phyloP scores from a whole-genome alignment of 2,888 invertebrate species.

The Hyles lineata region DNA sequence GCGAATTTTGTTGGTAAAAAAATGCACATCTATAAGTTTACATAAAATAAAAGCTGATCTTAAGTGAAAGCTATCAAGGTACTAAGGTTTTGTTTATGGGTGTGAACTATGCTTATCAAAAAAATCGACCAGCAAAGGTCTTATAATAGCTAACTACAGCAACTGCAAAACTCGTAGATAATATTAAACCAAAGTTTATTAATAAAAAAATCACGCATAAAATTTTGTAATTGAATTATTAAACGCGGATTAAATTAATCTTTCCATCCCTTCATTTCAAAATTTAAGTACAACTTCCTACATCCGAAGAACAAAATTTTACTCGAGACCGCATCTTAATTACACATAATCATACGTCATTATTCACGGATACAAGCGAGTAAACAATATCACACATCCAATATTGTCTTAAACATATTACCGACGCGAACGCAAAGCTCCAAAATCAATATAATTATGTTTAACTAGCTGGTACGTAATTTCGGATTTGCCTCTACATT shows the following conservation, averaged over 20 bases:
- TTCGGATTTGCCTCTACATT: constrained; percentile 58
- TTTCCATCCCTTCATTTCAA: too few relatives aligned
- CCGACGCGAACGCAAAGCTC: constrained; percentile 52
- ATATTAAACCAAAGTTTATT: too few relatives aligned
- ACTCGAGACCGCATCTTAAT: neutral
- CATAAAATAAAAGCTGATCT: too few relatives aligned
- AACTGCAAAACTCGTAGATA: too few relatives aligned
- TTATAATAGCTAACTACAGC: too few relatives aligned
- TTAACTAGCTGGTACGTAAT: constrained; percentile 61
- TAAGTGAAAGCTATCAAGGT: too few relatives aligned
- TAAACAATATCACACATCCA: constrained; percentile 57
- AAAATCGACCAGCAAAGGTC: too few relatives aligned
- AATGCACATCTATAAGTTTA: neutral
- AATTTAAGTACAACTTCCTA: neutral
- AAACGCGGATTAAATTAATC: too few relatives aligned
- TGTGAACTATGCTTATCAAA: too few relatives aligned
- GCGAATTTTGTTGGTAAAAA: neutral
- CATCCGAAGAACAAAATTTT: neutral
- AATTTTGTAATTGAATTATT: too few relatives aligned
- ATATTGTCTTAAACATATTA: constrained; percentile 60
- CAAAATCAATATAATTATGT: constrained; percentile 68
- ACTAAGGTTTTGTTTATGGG: too few relatives aligned
- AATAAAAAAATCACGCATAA: too few relatives aligned
- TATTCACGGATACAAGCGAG: constrained; percentile 37
- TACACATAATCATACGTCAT: constrained; percentile 16